Evolutionary conservation across 1,140 invertebrate genomes (phyloP).

Genomic region (Xylocopa sonorina): DNA sequence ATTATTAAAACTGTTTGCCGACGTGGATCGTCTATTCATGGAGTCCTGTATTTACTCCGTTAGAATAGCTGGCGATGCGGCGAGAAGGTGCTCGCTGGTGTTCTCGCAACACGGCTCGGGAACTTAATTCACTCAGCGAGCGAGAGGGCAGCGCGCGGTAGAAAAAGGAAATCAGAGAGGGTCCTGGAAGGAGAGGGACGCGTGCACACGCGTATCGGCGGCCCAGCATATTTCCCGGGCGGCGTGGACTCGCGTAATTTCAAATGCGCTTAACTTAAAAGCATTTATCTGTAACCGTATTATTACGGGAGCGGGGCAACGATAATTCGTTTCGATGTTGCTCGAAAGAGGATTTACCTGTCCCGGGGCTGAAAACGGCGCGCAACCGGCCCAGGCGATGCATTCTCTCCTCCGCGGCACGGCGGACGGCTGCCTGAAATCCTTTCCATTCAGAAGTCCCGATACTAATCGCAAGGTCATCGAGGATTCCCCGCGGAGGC

Average conservation of each 20-base stretch:
- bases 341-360: constrained; percentile 63
- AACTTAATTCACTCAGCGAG: not conserved
- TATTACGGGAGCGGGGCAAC: constrained; percentile 48
- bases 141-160: not conserved
- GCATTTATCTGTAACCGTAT: constrained; percentile 66
- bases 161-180: not conserved
- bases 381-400: constrained; percentile 12
- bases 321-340: constrained; percentile 65
- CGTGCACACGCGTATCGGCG: not conserved
- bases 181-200: not conserved
- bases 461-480: constrained; percentile 63
- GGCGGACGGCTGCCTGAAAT: constrained; percentile 21
- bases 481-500: constrained; percentile 19
- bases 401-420: not conserved
- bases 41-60: not conserved
- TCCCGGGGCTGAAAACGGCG: constrained; percentile 50
- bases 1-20: too few relatives aligned
- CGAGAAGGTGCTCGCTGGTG: not conserved
- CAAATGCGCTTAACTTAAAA: constrained; percentile 66
- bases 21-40: too few relatives aligned
- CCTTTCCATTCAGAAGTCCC: constrained; percentile 45
- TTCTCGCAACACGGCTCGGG: not conserved
- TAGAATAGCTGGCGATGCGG: not conserved
- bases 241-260: constrained; percentile 55
- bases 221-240: not conserved